Evolutionary conservation across 2,113 vertebrate genomes (phyloP).

Genomic region (Choloepus hoffmanni): DNA sequence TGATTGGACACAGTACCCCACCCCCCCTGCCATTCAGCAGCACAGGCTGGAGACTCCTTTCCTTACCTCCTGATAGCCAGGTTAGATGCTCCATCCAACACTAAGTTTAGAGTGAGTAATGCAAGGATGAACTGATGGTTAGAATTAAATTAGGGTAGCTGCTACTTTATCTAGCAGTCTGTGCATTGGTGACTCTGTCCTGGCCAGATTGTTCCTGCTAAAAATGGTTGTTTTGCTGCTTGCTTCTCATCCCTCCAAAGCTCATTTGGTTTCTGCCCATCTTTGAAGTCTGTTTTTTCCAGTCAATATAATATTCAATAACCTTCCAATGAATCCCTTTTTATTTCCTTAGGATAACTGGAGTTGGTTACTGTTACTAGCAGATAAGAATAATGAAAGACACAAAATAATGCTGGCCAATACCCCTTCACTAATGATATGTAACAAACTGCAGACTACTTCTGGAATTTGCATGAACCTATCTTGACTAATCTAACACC

Average conservation of each 20-base stretch:
- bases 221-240: background rate
- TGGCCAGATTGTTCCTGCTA: background rate
- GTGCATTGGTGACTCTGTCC: background rate
- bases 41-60: background rate
- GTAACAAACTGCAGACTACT: background rate
- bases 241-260: background rate
- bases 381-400: background rate
- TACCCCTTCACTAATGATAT: background rate
- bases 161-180: background rate
- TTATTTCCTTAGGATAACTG: constrained; percentile 8
- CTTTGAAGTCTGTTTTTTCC: background rate
- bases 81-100: background rate
- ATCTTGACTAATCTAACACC: background rate
- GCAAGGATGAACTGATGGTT: background rate
- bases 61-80: background rate
- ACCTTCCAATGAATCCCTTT: background rate
- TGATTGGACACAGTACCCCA: background rate
- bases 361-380: background rate
- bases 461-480: background rate
- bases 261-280: background rate
- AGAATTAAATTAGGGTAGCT: background rate
- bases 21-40: background rate
- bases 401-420: background rate
- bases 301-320: background rate
- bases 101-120: background rate